Conservation (phyloP, 2,888 invertebrate genomes). For the Asteroscopus sphinx region DNA sequence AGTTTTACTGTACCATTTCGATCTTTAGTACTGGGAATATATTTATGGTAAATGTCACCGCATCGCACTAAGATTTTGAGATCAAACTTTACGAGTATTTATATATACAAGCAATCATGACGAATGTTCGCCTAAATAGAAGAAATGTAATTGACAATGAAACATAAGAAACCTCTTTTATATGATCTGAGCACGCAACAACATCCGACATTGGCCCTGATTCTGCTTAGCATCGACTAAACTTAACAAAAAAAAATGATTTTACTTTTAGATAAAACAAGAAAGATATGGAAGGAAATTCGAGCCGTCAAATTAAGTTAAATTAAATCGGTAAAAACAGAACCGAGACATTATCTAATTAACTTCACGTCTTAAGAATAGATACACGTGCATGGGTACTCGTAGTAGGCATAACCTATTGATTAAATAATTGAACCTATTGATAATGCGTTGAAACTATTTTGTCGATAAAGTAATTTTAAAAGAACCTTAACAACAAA, state of each 20-base stretch:
- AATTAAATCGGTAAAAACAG: too few species aligned
- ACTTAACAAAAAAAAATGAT: too few species aligned
- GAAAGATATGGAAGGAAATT: too few species aligned
- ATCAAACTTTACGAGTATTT: neutral
- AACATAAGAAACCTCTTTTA: conserved; percentile 29
- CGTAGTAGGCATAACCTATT: too few species aligned
- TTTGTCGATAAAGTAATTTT: too few species aligned
- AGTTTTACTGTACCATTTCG: conserved; percentile 23
- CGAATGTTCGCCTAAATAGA: conserved; percentile 23
- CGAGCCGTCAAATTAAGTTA: too few species aligned
- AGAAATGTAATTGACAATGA: conserved; percentile 42
- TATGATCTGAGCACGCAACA: conserved; percentile 30
- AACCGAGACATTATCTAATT: neutral
- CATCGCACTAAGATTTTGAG: conserved; percentile 9
- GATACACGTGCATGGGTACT: neutral
- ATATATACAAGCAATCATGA: conserved; percentile 24
- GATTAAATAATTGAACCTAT: too few species aligned
- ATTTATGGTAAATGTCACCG: conserved; percentile 18
- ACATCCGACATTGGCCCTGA: too few species aligned
- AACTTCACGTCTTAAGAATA: conserved; percentile 23
- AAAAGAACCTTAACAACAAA: too few species aligned
- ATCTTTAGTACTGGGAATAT: conserved; percentile 21
- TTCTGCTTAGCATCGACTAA: too few species aligned
- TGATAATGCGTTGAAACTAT: too few species aligned
- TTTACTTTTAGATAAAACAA: too few species aligned